Conservation (phyloP, 2,113 vertebrate species). For the Lagenorhynchus albirostris region DNA sequence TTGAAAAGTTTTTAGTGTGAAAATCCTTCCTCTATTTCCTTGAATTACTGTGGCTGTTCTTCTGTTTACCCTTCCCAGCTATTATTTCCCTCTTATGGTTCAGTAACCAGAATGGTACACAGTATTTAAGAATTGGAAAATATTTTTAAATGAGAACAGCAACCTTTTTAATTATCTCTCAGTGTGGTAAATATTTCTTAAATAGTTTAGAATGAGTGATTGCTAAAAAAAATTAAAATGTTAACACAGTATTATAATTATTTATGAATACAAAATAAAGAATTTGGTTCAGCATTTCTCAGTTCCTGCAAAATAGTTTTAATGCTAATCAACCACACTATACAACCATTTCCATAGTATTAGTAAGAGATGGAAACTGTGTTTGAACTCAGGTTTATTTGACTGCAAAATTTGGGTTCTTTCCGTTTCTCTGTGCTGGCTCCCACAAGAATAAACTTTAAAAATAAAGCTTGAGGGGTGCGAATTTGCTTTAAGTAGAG, state of each 20-base stretch:
- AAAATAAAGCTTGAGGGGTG: not conserved
- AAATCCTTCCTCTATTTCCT: not conserved
- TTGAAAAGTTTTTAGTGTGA: not conserved
- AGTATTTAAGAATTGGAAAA: not conserved
- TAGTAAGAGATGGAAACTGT: not conserved
- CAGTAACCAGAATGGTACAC: not conserved
- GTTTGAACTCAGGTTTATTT: constrained; percentile 13
- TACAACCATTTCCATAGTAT: not conserved
- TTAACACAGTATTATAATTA: not conserved
- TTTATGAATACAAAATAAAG: not conserved
- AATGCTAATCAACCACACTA: not conserved
- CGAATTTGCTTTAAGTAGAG: not conserved
- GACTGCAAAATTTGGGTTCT: not conserved
- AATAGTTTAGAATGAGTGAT: not conserved
- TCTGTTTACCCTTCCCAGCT: not conserved
- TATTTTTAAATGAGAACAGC: not conserved
- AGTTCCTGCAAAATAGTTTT: not conserved
- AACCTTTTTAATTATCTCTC: not conserved
- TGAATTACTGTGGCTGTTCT: not conserved
- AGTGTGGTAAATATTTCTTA: not conserved
- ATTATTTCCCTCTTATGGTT: not conserved
- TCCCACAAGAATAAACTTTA: not conserved
- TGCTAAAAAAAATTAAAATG: not conserved
- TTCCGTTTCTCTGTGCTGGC: not conserved
- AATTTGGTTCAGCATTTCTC: not conserved